phyloP scores from a whole-genome alignment of 1,140 invertebrate genomes.

The Drosophila neocordata region DNA sequence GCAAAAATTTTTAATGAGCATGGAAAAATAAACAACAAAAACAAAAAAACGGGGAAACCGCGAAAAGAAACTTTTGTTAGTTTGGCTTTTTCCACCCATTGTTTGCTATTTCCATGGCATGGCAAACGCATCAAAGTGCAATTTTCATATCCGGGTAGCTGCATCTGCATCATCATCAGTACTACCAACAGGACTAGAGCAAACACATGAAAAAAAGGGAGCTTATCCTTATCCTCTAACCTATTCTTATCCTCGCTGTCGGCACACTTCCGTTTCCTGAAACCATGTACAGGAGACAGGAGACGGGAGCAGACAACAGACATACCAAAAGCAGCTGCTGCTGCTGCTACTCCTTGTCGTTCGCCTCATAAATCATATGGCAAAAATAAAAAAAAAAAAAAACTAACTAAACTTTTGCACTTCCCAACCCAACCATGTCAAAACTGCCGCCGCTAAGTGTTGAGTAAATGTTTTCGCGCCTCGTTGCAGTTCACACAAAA shows the following conservation, averaged over 20 bases:
- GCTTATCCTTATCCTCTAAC: constrained; percentile 32
- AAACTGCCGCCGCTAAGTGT: constrained; percentile 59
- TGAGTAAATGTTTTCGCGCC: constrained; percentile 80
- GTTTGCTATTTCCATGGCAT: constrained; percentile 47
- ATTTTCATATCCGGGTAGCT: constrained; percentile 70
- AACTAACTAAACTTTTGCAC: constrained; percentile 5
- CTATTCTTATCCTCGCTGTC: constrained; percentile 22
- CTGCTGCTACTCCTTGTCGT: constrained; percentile 17
- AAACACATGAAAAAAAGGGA: constrained; percentile 12
- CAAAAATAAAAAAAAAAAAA: constrained; percentile 14
- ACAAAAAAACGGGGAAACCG: constrained; percentile 38
- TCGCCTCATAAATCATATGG: constrained; percentile 75
- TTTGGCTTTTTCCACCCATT: constrained; percentile 39
- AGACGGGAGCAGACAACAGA: constrained; percentile 14
- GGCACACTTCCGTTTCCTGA: constrained; percentile 55
- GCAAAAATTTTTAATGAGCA: constrained; percentile 71
- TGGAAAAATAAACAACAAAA: constrained; percentile 19
- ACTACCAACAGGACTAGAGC: neutral
- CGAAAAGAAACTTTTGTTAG: constrained; percentile 70
- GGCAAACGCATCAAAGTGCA: constrained; percentile 70
- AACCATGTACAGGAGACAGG: constrained; percentile 38
- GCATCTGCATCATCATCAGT: constrained; percentile 7
- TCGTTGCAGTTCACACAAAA: constrained; percentile 55
- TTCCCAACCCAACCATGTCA: constrained; percentile 1
- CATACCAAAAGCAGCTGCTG: constrained; percentile 54